A percentile compares a stretch with the other conserved stretches of the same genome.
These are phyloP conservation scores for Tineola bisselliella DNA, from an alignment of 2,888 invertebrate species.

Conservation along the genomic window DNA sequence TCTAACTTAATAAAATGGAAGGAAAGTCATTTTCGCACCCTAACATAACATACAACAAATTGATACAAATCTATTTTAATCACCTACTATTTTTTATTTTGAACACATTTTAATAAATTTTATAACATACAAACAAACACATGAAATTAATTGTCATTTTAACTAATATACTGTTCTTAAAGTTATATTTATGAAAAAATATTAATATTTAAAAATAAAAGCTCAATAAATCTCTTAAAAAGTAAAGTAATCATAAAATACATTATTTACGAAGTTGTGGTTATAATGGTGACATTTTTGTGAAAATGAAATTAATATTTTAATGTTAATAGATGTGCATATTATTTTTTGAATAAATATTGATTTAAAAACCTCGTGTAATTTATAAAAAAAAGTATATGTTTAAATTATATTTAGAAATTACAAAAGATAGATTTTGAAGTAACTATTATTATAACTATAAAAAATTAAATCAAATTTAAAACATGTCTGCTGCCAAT, in stretches of 20 bases:
- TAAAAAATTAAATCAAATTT: neutral
- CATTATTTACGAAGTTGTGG: neutral
- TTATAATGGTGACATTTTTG: neutral
- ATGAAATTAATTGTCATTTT: neutral
- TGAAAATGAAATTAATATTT: neutral
- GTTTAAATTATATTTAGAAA: too few species aligned
- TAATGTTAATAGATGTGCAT: neutral
- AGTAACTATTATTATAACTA: too few species aligned
- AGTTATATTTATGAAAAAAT: too few species aligned
- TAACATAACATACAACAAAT: too few species aligned
- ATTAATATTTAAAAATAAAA: too few species aligned
- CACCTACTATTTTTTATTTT: neutral
- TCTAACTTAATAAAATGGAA: neutral
- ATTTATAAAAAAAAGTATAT: too few species aligned
- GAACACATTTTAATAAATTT: neutral
- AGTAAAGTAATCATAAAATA: neutral
- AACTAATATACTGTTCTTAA: neutral
- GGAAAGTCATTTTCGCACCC: neutral
- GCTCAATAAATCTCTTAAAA: neutral
- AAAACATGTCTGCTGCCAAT: neutral
- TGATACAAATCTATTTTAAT: too few species aligned
- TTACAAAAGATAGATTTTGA: too few species aligned
- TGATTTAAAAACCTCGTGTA: neutral
- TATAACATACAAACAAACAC: too few species aligned
- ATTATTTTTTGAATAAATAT: neutral